Evolutionary conservation across 2,888 invertebrate species (phyloP), one percentile per base, ranked within the genome.

Genomic region (Drosophila neonasuta): DNA sequence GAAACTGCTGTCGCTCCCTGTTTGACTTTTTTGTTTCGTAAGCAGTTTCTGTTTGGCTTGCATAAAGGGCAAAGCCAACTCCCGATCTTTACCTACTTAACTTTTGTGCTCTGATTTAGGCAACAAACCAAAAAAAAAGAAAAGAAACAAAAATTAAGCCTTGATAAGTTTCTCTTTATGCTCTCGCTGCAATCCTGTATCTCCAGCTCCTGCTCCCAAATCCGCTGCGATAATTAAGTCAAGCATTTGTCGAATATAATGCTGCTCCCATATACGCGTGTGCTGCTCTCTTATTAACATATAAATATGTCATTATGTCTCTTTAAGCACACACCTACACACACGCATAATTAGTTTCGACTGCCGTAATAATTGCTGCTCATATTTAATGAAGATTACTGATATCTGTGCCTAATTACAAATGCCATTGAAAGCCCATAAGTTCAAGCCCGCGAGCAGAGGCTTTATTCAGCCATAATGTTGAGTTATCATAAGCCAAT

Each of bases 11-110:
- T 56, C 39, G 60, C 34, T 68, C 67, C 68, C 67, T 74, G 74
- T 77, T 80, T 77, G 81, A 86, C 73, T 86, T 81, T 80, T 79
- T 64, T 79, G 81, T 86, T 81, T 78, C 59, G 86, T 86, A 86
- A 81, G 81, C 86, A 81, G 71, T 81, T 81, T 86, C 70, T 80
- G 66, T 85, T 75, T 74, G 64, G 69, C 69, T 65, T 46, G 58
- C 68, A 77, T 74, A 72, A 76, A 61, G 57, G 65, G 34, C 56
- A 29, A 51, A 58, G 64, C 57, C 59, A 44, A 58, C 62, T 68
- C 57, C 41, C 65, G 77, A 77, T 79, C 73, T 59, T 64, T 69
- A 75, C 59, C 79, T 70, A 49, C 81, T 84, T 80, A 78, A 86
- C 79, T 86, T 78, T 61, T 69, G 68, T 49, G 67, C 77, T 64